A percentile compares a stretch with the other conserved stretches of the same genome.
Conservation (phyloP, 30 jellyfish, hydroid and myxozoan genomes). For the Pseudorhiza aurosa region DNA sequence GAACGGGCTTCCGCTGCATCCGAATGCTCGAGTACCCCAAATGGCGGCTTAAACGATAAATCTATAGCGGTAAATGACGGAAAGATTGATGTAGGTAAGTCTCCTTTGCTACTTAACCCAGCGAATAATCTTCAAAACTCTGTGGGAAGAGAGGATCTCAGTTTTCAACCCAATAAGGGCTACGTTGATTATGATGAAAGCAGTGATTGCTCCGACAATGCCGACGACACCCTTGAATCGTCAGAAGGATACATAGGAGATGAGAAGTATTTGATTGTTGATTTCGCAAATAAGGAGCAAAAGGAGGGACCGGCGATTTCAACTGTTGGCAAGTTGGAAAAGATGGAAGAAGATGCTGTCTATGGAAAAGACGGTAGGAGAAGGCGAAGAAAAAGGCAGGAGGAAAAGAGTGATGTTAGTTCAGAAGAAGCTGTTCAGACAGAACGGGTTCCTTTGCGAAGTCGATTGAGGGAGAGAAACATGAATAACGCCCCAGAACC, state of each 20-base stretch:
- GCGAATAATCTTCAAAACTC: neutral
- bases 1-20: slow-evolving; percentile 7
- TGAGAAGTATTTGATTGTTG: slow-evolving; percentile 86
- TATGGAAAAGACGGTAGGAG: slow-evolving; percentile 67
- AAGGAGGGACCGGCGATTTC: neutral
- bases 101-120: neutral
- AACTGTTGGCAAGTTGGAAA: neutral
- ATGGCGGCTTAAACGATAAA: slow-evolving; percentile 14
- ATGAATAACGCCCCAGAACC: neutral
- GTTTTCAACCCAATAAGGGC: neutral
- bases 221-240: slow-evolving; percentile 57
- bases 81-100: neutral
- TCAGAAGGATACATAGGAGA: slow-evolving; percentile 75
- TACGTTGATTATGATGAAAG: slow-evolving; percentile 12
- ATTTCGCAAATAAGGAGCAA: slow-evolving; percentile 29
- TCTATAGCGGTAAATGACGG: neutral
- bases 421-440: neutral
- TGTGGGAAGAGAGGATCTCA: neutral
- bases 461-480: slow-evolving; percentile 1
- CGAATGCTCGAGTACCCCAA: neutral
- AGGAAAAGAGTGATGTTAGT: neutral
- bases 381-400: slow-evolving; percentile 20
- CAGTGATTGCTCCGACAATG: neutral
- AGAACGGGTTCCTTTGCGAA: slow-evolving; percentile 26
- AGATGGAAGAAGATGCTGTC: slow-evolving; percentile 24